A percentile compares a stretch with the other conserved stretches of the same genome.
These are phyloP conservation scores for Deilephila elpenor DNA, from an alignment of 2,888 invertebrate genomes.

Conservation along the genomic window DNA sequence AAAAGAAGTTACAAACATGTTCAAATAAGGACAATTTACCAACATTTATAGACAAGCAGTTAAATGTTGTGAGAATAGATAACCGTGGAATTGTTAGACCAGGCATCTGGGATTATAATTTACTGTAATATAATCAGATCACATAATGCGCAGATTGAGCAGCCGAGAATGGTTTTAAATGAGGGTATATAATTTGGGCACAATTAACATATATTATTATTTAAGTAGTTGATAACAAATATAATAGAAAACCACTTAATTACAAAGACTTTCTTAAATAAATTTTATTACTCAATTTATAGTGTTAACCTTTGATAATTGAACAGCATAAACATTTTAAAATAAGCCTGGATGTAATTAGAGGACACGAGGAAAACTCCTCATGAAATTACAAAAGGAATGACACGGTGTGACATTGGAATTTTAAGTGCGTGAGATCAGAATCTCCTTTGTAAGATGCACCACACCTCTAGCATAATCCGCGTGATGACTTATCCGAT, in stretches of 20 bases:
- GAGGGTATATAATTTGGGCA: too few relatives aligned
- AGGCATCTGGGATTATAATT: too few relatives aligned
- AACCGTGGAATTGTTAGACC: not conserved
- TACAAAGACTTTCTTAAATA: too few relatives aligned
- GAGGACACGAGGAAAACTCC: not conserved
- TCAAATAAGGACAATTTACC: not conserved
- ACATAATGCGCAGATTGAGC: too few relatives aligned
- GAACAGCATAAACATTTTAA: not conserved
- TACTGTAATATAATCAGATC: too few relatives aligned
- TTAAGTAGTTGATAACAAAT: too few relatives aligned
- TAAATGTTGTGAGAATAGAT: not conserved
- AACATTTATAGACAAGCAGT: not conserved
- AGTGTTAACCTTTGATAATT: not conserved
- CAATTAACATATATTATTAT: too few relatives aligned
- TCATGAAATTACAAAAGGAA: not conserved
- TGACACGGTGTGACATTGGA: slow-evolving; percentile 6
- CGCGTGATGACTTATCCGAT: not conserved
- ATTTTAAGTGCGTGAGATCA: slow-evolving; percentile 22
- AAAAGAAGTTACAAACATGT: not conserved
- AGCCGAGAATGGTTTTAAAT: too few relatives aligned
- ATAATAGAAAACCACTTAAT: too few relatives aligned
- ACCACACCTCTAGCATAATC: not conserved
- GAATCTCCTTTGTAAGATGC: slow-evolving; percentile 7
- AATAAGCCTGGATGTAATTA: not conserved
- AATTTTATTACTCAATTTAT: too few relatives aligned